Percentiles rank a stretch among this genome's conserved stretches.
Evolutionary conservation across 2,888 invertebrate genomes (phyloP).

Genomic region (Pedicia rivosa): DNA sequence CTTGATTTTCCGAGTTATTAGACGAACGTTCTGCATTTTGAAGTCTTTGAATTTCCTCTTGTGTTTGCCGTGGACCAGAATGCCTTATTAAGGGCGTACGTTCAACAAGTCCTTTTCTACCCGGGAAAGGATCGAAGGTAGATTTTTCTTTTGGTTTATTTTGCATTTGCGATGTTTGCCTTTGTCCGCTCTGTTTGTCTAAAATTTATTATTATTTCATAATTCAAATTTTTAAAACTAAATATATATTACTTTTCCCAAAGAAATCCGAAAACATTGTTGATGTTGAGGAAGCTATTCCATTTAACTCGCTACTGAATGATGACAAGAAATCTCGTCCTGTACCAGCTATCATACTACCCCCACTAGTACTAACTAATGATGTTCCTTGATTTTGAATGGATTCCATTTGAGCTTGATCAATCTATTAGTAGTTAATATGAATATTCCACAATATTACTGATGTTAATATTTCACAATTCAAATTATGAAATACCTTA

Average conservation of each 20-base stretch:
- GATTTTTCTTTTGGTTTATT: conserved; percentile 28
- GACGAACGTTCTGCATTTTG: conserved; percentile 54
- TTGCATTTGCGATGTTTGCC: conserved; percentile 20
- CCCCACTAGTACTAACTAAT: conserved; percentile 25
- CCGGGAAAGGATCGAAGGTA: conserved; percentile 59
- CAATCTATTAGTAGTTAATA: too few relatives aligned
- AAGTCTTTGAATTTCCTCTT: conserved; percentile 49
- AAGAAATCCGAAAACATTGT: conserved; percentile 92
- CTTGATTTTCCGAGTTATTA: conserved; percentile 80
- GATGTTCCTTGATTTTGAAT: conserved; percentile 17
- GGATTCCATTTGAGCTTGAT: conserved; percentile 1
- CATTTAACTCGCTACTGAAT: conserved; percentile 84
- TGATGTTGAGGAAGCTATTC: conserved; percentile 80
- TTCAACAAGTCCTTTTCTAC: conserved; percentile 72
- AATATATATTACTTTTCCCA: conserved; percentile 53
- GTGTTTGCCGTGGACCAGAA: conserved; percentile 46
- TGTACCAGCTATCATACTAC: conserved; percentile 37
- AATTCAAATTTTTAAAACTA: too few relatives aligned
- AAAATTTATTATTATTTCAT: conserved; percentile 8
- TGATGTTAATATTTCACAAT: not conserved
- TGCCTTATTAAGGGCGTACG: conserved; percentile 80
- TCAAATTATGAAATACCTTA: not conserved
- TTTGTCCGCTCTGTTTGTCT: conserved; percentile 14
- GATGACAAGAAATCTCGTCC: conserved; percentile 77
- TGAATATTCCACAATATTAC: too few relatives aligned